A percentile compares a stretch with the other conserved stretches of the same genome.
Evolutionary conservation across 2,888 invertebrate genomes (phyloP).

Genomic region (Scaeva pyrastri): DNA sequence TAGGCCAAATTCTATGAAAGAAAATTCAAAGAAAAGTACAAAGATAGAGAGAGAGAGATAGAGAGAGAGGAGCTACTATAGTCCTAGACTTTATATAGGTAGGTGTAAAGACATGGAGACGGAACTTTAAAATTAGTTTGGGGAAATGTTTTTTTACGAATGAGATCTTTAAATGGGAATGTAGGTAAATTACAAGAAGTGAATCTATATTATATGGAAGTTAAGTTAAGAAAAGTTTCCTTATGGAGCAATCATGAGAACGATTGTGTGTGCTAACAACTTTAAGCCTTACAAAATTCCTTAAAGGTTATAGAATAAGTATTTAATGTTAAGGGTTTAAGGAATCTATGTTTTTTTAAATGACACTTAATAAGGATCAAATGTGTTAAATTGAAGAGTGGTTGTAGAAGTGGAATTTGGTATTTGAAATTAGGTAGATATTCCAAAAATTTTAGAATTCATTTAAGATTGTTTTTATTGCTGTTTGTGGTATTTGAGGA

Average conservation of each 20-base stretch:
- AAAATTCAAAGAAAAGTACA: background rate
- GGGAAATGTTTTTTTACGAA: background rate
- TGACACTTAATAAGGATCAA: background rate
- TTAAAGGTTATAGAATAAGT: conserved; percentile 7
- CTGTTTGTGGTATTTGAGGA: too few species aligned
- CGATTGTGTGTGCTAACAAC: conserved; percentile 45
- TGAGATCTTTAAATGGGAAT: too few species aligned
- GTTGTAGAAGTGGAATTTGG: too few species aligned
- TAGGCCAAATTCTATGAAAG: conserved; percentile 26
- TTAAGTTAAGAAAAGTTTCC: conserved; percentile 42
- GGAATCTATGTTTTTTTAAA: background rate
- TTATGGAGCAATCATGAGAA: conserved; percentile 44
- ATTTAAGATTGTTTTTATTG: too few species aligned
- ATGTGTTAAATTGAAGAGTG: conserved; percentile 1
- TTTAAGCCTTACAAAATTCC: background rate
- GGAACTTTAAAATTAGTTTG: conserved; percentile 60
- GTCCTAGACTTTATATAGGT: too few species aligned
- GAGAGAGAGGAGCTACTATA: too few species aligned
- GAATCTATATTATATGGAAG: conserved; percentile 14
- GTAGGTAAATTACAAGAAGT: background rate
- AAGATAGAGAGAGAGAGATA: background rate
- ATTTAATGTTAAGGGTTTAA: background rate
- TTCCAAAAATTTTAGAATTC: too few species aligned
- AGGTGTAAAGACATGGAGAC: too few species aligned
- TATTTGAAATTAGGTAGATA: too few species aligned